Evolutionary conservation across 2,113 vertebrate genomes (phyloP).

Genomic region (Cynocephalus volans): DNA sequence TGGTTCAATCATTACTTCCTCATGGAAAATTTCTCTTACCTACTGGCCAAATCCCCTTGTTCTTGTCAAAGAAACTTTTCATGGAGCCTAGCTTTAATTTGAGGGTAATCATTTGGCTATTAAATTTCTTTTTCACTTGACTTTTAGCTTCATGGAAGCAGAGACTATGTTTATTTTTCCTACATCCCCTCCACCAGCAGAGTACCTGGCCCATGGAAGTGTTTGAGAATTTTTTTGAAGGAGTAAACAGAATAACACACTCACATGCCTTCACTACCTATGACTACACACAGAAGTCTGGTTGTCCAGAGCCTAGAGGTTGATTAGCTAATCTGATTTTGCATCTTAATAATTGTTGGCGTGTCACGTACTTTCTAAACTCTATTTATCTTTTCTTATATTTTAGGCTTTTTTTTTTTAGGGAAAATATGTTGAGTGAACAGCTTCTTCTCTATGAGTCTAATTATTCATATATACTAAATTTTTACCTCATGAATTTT

Average conservation of each 20-base stretch:
- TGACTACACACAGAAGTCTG: not conserved
- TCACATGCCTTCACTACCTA: rapidly evolving
- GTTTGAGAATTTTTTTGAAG: not conserved
- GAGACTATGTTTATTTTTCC: not conserved
- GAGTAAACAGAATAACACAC: not conserved
- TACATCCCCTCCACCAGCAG: not conserved
- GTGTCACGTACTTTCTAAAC: not conserved
- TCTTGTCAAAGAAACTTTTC: not conserved
- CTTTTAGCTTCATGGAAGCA: not conserved
- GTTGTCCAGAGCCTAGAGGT: not conserved
- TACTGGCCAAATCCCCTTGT: not conserved
- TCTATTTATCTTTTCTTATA: not conserved
- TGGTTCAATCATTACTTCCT: not conserved
- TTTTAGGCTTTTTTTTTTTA: not conserved
- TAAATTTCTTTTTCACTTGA: not conserved
- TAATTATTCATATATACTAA: conserved; percentile 27
- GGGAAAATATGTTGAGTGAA: not conserved
- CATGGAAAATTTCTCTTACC: not conserved
- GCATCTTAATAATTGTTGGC: not conserved
- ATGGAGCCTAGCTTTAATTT: not conserved
- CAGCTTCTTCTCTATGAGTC: not conserved
- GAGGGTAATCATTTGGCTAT: not conserved
- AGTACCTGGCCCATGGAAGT: not conserved
- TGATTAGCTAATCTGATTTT: not conserved
- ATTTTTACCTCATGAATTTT: conserved; percentile 29